Conservation (phyloP, 2,797 vertebrate genomes). For the Acanthopagrus latus region DNA sequence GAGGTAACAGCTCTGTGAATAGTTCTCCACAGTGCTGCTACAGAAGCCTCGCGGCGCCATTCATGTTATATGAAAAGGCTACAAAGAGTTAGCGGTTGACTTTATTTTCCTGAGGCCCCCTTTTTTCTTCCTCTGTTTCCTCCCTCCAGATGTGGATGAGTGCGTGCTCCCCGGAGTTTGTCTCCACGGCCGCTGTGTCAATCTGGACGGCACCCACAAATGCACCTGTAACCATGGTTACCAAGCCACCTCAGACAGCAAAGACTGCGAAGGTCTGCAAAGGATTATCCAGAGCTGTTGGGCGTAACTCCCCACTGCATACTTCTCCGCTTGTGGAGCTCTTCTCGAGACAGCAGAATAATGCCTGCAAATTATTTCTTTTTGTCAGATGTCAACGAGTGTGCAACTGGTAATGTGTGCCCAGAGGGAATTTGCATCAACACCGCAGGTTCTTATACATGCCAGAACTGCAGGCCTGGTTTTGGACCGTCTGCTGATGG, state of each 20-base stretch:
- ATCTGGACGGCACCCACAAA: constrained; percentile 89
- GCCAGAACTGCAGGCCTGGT: constrained; percentile 85
- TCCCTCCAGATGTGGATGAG: constrained; percentile 88
- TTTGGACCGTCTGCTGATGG: constrained; percentile 86
- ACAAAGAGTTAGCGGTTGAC: constrained; percentile 44
- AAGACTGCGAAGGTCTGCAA: constrained; percentile 90
- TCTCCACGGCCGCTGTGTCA: constrained; percentile 87
- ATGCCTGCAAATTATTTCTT: constrained; percentile 67
- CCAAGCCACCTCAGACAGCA: constrained; percentile 82
- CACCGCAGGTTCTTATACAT: constrained; percentile 88
- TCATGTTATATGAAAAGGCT: constrained; percentile 52
- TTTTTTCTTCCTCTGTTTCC: constrained; percentile 36
- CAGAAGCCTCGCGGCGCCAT: constrained; percentile 47
- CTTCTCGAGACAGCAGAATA: constrained; percentile 39
- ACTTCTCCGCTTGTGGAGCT: constrained; percentile 32
- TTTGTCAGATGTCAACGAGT: constrained; percentile 84
- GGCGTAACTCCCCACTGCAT: constrained; percentile 59
- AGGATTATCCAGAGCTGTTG: constrained; percentile 60
- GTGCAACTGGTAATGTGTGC: constrained; percentile 79
- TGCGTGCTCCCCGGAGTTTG: constrained; percentile 86
- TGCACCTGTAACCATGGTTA: constrained; percentile 91
- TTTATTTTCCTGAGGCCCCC: constrained; percentile 44
- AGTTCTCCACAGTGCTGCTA: constrained; percentile 46
- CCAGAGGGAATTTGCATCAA: constrained; percentile 88
- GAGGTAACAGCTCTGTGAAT: constrained; percentile 49